Evolutionary conservation across 2,113 vertebrate genomes (phyloP).

Genomic region (Ictalurus punctatus): DNA sequence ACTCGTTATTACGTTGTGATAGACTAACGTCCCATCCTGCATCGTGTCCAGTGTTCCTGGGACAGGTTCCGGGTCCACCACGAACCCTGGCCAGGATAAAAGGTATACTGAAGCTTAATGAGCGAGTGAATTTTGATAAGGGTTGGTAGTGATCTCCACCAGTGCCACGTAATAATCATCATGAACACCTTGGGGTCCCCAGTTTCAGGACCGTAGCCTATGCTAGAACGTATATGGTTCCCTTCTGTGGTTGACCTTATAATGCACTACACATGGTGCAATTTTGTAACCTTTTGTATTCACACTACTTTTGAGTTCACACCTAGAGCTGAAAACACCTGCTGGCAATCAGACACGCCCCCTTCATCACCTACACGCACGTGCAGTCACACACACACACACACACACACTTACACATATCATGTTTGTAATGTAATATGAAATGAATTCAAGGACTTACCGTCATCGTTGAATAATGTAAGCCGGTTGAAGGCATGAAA

Average conservation of each 20-base stretch:
- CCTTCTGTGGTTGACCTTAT: too few relatives aligned
- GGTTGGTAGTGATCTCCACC: background rate
- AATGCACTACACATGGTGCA: too few relatives aligned
- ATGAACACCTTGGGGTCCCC: too few relatives aligned
- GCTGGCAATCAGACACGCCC: conserved; percentile 10
- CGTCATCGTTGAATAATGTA: conserved; percentile 34
- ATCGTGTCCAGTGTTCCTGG: too few relatives aligned
- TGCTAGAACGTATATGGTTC: too few relatives aligned
- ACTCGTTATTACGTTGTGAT: background rate
- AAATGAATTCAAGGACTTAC: conserved; percentile 19
- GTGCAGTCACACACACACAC: background rate
- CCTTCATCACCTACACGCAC: background rate
- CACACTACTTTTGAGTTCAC: background rate
- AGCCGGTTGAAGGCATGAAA: conserved; percentile 43
- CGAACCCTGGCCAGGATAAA: background rate
- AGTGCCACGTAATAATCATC: too few relatives aligned
- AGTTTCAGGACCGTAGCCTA: too few relatives aligned
- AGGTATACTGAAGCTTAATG: background rate
- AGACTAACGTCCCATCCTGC: too few relatives aligned
- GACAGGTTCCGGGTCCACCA: background rate
- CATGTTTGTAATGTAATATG: background rate
- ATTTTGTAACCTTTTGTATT: too few relatives aligned
- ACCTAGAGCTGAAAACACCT: background rate
- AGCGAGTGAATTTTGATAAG: background rate
- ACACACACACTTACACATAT: background rate